Base-by-base conservation (phyloP, 2,113 vertebrate genomes). In the Nothoprocta perdicaria region DNA sequence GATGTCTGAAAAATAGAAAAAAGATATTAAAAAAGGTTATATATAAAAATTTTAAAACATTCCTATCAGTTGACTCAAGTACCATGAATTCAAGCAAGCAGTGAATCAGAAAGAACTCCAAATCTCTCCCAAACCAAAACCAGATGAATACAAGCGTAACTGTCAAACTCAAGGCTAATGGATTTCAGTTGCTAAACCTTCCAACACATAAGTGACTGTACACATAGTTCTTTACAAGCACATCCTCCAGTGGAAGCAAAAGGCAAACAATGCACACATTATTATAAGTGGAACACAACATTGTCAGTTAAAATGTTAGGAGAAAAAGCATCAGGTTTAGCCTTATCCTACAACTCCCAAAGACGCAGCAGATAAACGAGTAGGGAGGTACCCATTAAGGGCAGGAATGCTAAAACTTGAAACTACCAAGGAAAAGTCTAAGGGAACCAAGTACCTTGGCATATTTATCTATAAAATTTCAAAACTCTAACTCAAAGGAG, bases 1-100 rank as follows among this genome's bases (percentile, higher is more conserved):
- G 98, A 96, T 99, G 99, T 90, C 99, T 99, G 95, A 41, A 96
- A 95, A 65, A 48, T 23, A 48, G 21, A 89, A 16, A 92, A 88
- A 91, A 65, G 29, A 29, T 7, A 48, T 15, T 14, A 48, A 61
- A 90, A 16, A 92, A 88, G 55, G 83, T 95, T 79, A 79, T 88
- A 65, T 61, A 15, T 1, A 0, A 35, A 65, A 90, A 41, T 88
- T 35, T 87, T 9, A 52, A 22, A 79, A 62, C 57, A 31, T 55
- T 57, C 61, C 55, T 62, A 50, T 14, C 53, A 31, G 27, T 18
- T 31, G 61, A 40, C 58, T 88, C 83, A 31, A 79, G 58, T 46
- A 52, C 52, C 60, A 12, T 5, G 73, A 67, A 61, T 29, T 31
- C 38, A 38, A 57, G 69, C 0, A 75, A 31, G 61, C 1, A 69